phyloP scores from a whole-genome alignment of 2,888 invertebrate species.

The Drosophila antonietae region DNA sequence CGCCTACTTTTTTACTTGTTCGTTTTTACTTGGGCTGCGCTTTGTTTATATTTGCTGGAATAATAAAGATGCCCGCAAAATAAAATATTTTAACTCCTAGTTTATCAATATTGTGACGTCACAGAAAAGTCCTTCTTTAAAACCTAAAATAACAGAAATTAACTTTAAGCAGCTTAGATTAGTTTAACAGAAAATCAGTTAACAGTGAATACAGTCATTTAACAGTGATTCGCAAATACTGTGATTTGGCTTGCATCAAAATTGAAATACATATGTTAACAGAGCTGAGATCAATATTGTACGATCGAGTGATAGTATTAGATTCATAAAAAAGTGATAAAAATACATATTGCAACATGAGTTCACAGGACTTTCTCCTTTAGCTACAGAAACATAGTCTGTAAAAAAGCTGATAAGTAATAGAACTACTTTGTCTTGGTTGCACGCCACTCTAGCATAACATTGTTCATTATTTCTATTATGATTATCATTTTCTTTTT shows the following conservation, averaged over 20 bases:
- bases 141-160: no score
- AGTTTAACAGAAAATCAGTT: not conserved
- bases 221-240: not conserved
- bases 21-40: no score
- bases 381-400: no score
- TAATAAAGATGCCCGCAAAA: no score
- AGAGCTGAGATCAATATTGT: not conserved
- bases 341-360: not conserved
- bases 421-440: not conserved
- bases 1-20: not conserved
- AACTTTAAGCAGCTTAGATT: not conserved
- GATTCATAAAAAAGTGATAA: no score
- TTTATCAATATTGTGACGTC: no score
- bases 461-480: not conserved
- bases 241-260: not conserved
- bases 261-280: not conserved
- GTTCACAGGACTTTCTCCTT: no score
- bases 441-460: not conserved
- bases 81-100: no score
- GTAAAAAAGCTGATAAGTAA: no score
- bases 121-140: no score
- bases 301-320: no score
- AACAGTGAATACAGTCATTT: not conserved
- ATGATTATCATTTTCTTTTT: not conserved
- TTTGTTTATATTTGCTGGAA: no score